Evolutionary conservation across 53 echinoderm and acorn worm genomes (phyloP).

Genomic region (Glandiceps talaboti): DNA sequence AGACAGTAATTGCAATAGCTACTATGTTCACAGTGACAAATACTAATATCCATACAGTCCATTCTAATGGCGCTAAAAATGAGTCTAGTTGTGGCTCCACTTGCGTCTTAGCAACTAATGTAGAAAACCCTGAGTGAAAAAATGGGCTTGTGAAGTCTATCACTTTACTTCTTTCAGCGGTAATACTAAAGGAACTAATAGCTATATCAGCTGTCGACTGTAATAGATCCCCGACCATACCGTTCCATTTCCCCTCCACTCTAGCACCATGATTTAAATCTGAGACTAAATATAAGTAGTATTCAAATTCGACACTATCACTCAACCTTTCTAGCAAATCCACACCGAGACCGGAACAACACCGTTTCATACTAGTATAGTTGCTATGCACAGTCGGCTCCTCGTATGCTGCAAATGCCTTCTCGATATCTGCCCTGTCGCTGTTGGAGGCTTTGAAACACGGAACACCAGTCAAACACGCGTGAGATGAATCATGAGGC

Average conservation of each 20-base stretch:
- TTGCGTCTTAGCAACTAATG: slow-evolving; percentile 47
- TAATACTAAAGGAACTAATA: slow-evolving; percentile 48
- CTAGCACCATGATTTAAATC: slow-evolving; percentile 39
- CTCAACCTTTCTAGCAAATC: slow-evolving; percentile 36
- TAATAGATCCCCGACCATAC: slow-evolving; percentile 48
- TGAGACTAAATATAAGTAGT: slow-evolving; percentile 38
- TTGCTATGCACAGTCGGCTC: slow-evolving; percentile 15
- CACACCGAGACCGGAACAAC: slow-evolving; percentile 40
- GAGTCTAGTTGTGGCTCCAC: slow-evolving; percentile 37
- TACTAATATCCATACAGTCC: slow-evolving; percentile 36
- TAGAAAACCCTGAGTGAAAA: slow-evolving; percentile 52
- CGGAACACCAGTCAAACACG: slow-evolving; percentile 31
- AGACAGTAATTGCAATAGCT: slow-evolving; percentile 39
- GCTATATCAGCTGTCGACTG: slow-evolving; percentile 35
- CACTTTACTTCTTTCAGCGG: slow-evolving; percentile 37
- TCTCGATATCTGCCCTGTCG: slow-evolving; percentile 22
- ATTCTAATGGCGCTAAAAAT: slow-evolving; percentile 35
- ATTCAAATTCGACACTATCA: slow-evolving; percentile 27
- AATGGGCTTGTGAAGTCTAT: slow-evolving; percentile 51
- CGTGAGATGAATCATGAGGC: slow-evolving; percentile 5
- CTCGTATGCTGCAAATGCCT: slow-evolving; percentile 27
- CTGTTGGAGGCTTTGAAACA: slow-evolving; percentile 22
- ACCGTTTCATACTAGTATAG: slow-evolving; percentile 15
- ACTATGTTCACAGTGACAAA: slow-evolving; percentile 34
- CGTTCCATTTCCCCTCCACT: slow-evolving; percentile 45